Evolutionary conservation across 1,140 invertebrate genomes (phyloP).

Genomic region (Philotrypesis tridentata): DNA sequence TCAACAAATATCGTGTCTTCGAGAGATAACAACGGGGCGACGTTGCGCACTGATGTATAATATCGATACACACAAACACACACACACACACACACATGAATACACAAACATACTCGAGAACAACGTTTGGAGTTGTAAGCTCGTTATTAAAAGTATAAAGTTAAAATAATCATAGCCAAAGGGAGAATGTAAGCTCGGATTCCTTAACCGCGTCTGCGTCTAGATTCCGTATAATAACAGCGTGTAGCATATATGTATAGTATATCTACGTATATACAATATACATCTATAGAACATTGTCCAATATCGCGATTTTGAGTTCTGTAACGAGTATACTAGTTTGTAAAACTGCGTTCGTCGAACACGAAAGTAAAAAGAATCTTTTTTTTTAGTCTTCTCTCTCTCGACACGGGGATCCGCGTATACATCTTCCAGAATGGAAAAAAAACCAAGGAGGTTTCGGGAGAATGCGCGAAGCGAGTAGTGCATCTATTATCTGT

Average conservation of each 20-base stretch:
- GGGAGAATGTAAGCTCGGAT: slow-evolving; percentile 1
- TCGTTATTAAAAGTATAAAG: not conserved
- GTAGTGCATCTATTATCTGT: not conserved
- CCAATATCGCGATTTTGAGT: not conserved
- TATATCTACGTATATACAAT: no score
- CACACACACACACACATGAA: no score
- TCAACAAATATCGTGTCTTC: slow-evolving; percentile 3
- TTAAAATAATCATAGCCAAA: slow-evolving; percentile 10
- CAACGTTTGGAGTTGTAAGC: not conserved
- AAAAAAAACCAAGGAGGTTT: slow-evolving; percentile 6
- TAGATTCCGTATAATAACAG: not conserved
- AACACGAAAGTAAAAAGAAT: not conserved
- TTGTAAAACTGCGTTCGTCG: not conserved
- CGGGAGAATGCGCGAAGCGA: not conserved
- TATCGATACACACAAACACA: not conserved
- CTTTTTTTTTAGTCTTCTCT: not conserved
- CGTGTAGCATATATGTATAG: not conserved
- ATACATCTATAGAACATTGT: not conserved
- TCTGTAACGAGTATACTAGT: not conserved
- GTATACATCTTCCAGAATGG: not conserved
- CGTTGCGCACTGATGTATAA: not conserved
- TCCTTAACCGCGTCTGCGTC: not conserved
- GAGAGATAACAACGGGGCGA: not conserved
- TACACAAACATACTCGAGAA: not conserved
- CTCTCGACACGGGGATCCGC: not conserved